Evolutionary conservation across 2,797 vertebrate species (phyloP).

Genomic region (Hyperoplus immaculatus): DNA sequence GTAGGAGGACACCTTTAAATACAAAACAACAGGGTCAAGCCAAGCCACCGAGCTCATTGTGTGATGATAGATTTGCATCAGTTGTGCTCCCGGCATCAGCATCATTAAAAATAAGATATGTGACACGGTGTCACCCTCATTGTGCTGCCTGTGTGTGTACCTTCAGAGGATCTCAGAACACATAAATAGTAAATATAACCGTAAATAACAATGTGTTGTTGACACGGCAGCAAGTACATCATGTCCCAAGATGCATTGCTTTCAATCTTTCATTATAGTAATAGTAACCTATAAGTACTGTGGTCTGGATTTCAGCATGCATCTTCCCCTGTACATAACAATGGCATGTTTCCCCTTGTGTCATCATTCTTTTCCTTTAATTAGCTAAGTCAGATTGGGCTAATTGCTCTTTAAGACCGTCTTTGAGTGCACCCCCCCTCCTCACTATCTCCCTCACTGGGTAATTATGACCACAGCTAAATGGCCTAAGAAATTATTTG

Average conservation of each 20-base stretch:
- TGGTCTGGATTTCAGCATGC: conserved; percentile 21
- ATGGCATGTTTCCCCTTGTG: conserved; percentile 44
- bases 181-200: conserved; percentile 15
- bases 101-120: conserved; percentile 55
- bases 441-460: conserved; percentile 56
- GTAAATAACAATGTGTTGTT: conserved; percentile 12
- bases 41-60: conserved; percentile 45
- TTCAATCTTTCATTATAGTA: conserved; percentile 12
- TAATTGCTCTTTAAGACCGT: conserved; percentile 81
- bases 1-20: conserved; percentile 60
- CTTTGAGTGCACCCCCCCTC: conserved; percentile 49
- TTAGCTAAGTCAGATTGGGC: conserved; percentile 73
- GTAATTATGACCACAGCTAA: conserved; percentile 70
- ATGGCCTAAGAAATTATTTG: conserved; percentile 66
- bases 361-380: conserved; percentile 75
- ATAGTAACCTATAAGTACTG: conserved; percentile 12
- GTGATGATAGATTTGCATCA: conserved; percentile 56
- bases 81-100: conserved; percentile 34
- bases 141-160: conserved; percentile 20
- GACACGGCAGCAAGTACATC: conserved; percentile 1
- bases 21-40: conserved; percentile 73
- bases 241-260: conserved; percentile 2
- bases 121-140: conserved; percentile 48
- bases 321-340: conserved; percentile 36
- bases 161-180: conserved; percentile 5